A percentile compares a stretch with the other conserved stretches of the same genome.
Conservation (phyloP, 2,888 invertebrate genomes). For the Hypomecis punctinalis region DNA sequence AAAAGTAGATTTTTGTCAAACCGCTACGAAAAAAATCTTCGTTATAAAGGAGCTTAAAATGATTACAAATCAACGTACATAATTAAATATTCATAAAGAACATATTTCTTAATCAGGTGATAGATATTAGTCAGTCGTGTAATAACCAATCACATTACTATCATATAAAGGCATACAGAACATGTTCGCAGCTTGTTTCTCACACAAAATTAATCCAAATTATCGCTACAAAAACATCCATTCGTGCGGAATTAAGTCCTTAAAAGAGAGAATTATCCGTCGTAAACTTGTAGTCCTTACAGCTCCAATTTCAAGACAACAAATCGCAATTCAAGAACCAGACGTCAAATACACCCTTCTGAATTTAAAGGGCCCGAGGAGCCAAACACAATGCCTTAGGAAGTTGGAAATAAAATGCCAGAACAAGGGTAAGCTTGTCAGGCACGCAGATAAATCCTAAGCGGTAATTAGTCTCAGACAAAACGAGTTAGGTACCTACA, state of each 20-base stretch:
- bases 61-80: too few species aligned
- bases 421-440: conserved; percentile 37
- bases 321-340: conserved; percentile 11
- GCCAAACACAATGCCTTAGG: conserved; percentile 21
- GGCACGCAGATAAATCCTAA: conserved; percentile 36
- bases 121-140: too few species aligned
- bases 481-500: conserved; percentile 28
- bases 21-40: too few species aligned
- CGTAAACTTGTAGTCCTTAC: neutral
- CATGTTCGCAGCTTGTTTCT: too few species aligned
- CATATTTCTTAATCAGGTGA: too few species aligned
- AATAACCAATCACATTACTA: too few species aligned
- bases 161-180: too few species aligned
- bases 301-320: conserved; percentile 7
- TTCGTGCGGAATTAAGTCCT: neutral
- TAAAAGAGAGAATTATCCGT: neutral
- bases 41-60: too few species aligned
- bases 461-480: conserved; percentile 36
- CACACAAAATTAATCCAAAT: too few species aligned
- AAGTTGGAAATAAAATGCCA: conserved; percentile 37
- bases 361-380: conserved; percentile 28
- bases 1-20: too few species aligned
- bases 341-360: conserved; percentile 18
- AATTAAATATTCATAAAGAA: too few species aligned
- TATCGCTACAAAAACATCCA: neutral